Conservation (phyloP, 1,140 invertebrate genomes). For the Panagrolaimus sp. region DNA sequence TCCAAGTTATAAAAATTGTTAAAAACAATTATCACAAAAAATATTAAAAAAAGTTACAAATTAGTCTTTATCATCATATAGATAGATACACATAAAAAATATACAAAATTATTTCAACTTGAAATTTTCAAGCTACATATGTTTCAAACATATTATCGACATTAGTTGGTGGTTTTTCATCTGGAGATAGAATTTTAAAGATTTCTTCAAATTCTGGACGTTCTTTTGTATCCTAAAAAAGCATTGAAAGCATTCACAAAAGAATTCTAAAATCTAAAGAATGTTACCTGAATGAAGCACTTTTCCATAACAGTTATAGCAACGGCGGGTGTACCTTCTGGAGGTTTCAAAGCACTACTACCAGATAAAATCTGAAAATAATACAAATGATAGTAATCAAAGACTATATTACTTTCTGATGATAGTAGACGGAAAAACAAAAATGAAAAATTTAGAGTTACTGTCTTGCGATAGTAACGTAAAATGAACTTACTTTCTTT, state of each 20-base stretch:
- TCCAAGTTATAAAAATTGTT: too few species aligned
- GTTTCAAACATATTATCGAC: conserved; percentile 5
- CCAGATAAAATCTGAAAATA: too few species aligned
- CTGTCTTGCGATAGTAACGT: not conserved
- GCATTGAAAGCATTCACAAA: too few species aligned
- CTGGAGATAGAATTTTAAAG: conserved; percentile 2
- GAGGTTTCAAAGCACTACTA: not conserved
- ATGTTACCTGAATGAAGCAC: not conserved
- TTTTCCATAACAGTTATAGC: not conserved
- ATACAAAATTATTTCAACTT: too few species aligned
- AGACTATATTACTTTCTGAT: not conserved
- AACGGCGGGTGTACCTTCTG: not conserved
- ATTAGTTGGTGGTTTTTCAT: not conserved
- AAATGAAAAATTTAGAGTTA: too few species aligned
- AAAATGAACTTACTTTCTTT: conserved; percentile 55
- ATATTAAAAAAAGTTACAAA: too few species aligned
- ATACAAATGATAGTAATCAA: not conserved
- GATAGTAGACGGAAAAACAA: not conserved
- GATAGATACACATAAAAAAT: too few species aligned
- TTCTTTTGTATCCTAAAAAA: conserved; percentile 7
- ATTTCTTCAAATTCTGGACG: conserved; percentile 6
- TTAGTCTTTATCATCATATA: too few species aligned
- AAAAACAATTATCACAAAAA: too few species aligned
- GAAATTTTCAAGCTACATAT: not conserved
- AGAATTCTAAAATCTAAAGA: not conserved